Conservation (phyloP, 2,888 invertebrate species). For the Cryptophagus acutangulus region DNA sequence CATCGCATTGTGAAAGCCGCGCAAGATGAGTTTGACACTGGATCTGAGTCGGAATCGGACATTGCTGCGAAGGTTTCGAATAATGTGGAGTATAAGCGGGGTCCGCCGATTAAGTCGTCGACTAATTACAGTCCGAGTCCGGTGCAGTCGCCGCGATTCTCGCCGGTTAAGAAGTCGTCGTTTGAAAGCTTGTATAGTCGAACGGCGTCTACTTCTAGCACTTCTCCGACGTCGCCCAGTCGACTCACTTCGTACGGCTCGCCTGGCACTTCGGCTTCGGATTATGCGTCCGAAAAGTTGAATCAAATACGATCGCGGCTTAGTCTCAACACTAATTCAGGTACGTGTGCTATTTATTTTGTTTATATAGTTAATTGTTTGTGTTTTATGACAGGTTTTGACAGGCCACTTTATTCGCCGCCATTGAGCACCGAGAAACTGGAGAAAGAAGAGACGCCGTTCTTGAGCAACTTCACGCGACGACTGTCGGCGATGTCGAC, state of each 20-base stretch:
- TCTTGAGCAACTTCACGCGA: conserved; percentile 65
- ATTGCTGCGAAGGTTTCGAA: conserved; percentile 37
- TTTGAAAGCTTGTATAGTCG: conserved; percentile 39
- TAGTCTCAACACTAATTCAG: conserved; percentile 48
- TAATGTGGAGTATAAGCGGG: conserved; percentile 20
- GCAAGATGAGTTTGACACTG: conserved; percentile 62
- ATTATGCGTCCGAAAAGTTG: conserved; percentile 51
- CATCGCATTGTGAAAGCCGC: conserved; percentile 49
- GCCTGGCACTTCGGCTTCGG: conserved; percentile 29
- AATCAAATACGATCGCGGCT: conserved; percentile 57
- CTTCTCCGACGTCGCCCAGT: conserved; percentile 46
- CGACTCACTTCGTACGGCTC: conserved; percentile 39
- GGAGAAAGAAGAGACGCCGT: conserved; percentile 59
- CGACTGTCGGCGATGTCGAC: conserved; percentile 50
- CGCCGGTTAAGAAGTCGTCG: conserved; percentile 30
- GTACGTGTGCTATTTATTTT: not conserved
- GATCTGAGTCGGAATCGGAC: conserved; percentile 66
- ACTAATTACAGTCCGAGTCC: conserved; percentile 45
- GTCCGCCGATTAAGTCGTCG: conserved; percentile 49
- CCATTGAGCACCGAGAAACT: conserved; percentile 14
- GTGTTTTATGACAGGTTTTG: conserved; percentile 27
- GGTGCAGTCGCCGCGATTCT: conserved; percentile 37
- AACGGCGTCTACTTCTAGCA: conserved; percentile 21
- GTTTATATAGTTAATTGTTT: not conserved
- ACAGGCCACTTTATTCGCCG: conserved; percentile 28